Evolutionary conservation across 64 coral and sea anemone genomes (phyloP), one percentile per base, ranked within the genome.

Genomic region (Hydrozoanthus tunicans): DNA sequence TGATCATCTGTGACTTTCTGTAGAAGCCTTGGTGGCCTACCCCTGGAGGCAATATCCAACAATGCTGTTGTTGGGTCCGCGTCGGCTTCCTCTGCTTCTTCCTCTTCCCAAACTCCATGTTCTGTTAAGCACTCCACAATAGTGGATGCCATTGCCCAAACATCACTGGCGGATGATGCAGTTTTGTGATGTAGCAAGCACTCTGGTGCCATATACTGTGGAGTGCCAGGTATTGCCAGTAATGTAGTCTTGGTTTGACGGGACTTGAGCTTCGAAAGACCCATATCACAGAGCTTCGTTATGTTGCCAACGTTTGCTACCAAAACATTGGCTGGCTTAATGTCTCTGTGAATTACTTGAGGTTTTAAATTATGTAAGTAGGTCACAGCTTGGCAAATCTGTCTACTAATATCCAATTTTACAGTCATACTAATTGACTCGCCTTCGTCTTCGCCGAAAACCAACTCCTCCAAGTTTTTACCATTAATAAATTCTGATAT

Each of bases 281-380:
- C 91, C 94, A 96, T 91, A 55, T 93, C 91, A 78, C 94, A 96
- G 6, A 96, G 91, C 86, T 96, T 93, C 6, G 81, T 93, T 63
- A 96, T 20, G 4, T 90, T 81, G 12, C 70, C 70, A 89, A 43
- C 24, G 63, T 77, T 63, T 60, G 80, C 4, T 90, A 62, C 53
- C 59, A 57, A 13, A 93, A 43, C 79, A 79, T 90, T 79, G 15
- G 77, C 77, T 2, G 55, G 55, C 24, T 79, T 79, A 20, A 79
- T 79, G 64, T 93, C 59, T 13, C 56, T 81, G 58, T 79, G 53
- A 68, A 79, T 23, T 59, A 79, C 77, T 6, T 79, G 77, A 15
- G 56, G 77, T 25, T 79, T 78, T 15, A 78, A 53, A 78, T 78
- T 78, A 53, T 78, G 76, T 53, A 78, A 56, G 57, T 78, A 78